Evolutionary conservation across 2,113 vertebrate genomes (phyloP).

Genomic region (Cyanistes caeruleus): DNA sequence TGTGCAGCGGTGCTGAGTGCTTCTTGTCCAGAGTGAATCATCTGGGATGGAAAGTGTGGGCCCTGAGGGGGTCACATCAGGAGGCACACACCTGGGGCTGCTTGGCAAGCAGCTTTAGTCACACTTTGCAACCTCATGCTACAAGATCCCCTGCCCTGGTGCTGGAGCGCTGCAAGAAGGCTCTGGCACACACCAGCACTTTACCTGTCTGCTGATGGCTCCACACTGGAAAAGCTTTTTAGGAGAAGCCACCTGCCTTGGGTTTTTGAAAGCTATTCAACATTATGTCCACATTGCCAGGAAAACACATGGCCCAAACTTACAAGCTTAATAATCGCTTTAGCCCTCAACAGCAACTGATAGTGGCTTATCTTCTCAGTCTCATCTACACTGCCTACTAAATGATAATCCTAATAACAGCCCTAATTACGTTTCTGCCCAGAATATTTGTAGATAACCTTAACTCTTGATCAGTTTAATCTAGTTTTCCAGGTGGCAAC

Average conservation of each 20-base stretch:
- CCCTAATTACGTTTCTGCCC: slow-evolving; percentile 69
- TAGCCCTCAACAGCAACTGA: slow-evolving; percentile 57
- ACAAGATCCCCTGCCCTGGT: neutral
- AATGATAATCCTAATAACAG: slow-evolving; percentile 72
- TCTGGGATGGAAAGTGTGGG: neutral
- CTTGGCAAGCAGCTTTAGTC: neutral
- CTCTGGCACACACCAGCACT: neutral
- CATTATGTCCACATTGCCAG: slow-evolving; percentile 26
- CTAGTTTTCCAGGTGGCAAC: slow-evolving; percentile 79
- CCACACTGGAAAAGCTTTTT: neutral
- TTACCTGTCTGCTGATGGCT: neutral
- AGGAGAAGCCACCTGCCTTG: slow-evolving; percentile 18
- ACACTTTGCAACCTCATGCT: neutral
- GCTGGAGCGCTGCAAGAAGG: neutral
- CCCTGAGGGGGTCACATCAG: neutral
- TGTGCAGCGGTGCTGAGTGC: neutral
- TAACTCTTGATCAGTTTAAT: slow-evolving; percentile 77
- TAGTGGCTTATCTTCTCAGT: slow-evolving; percentile 65
- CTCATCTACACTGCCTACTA: slow-evolving; percentile 47
- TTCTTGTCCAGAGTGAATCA: neutral
- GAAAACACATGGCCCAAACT: slow-evolving; percentile 51
- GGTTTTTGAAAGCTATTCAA: slow-evolving; percentile 42
- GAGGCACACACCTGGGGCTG: neutral
- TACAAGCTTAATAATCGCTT: slow-evolving; percentile 55
- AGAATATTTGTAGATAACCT: slow-evolving; percentile 74